These are phyloP conservation scores for Chloroceryle amazona DNA, from an alignment of 2,797 vertebrate species.

Conservation along the genomic window DNA sequence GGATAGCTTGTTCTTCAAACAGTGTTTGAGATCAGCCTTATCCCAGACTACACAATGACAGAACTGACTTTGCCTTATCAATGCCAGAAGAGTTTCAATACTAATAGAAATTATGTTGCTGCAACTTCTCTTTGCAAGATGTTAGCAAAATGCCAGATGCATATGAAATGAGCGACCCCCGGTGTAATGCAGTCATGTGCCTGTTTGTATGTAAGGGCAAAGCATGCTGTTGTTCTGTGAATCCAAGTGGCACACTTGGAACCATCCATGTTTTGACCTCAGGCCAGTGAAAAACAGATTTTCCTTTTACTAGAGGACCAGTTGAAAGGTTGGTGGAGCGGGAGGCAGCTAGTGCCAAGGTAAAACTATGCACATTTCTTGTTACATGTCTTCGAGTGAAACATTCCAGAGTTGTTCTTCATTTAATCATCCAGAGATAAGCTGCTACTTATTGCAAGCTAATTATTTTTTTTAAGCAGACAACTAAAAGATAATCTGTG, in stretches of 20 bases:
- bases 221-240: neutral
- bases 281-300: neutral
- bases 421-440: constrained; percentile 54
- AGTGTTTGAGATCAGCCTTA: neutral
- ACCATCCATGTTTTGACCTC: neutral
- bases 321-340: neutral
- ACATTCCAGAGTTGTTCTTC: constrained; percentile 35
- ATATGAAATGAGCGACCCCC: neutral
- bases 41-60: neutral
- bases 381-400: constrained; percentile 33
- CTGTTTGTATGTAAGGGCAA: neutral
- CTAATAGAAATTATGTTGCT: neutral
- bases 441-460: constrained; percentile 16
- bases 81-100: neutral
- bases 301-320: neutral
- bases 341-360: neutral
- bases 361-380: neutral
- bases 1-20: neutral
- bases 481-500: constrained; percentile 26
- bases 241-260: neutral
- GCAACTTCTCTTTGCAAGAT: neutral
- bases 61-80: neutral
- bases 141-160: neutral
- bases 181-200: neutral
- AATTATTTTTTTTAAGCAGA: constrained; percentile 42